phyloP scores from a whole-genome alignment of 2,888 invertebrate genomes.

The Keiferia lycopersicella region DNA sequence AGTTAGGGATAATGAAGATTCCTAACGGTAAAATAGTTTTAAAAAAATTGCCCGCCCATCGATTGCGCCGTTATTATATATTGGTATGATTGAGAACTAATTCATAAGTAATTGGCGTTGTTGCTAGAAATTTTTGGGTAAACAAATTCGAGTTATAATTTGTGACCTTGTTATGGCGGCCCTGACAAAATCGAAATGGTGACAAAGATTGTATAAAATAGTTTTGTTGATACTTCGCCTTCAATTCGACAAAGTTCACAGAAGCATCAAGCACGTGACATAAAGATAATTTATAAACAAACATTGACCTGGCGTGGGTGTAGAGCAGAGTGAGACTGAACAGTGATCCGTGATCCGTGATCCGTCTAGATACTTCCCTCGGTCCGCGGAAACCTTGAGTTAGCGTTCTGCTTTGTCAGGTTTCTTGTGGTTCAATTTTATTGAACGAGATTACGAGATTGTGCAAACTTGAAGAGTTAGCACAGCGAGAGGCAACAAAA shows the following conservation, averaged over 20 bases:
- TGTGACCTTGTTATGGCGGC: not conserved
- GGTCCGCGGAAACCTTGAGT: constrained; percentile 3
- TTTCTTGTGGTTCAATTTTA: constrained; percentile 3
- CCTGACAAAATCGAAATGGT: not conserved
- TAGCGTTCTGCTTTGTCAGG: constrained; percentile 1
- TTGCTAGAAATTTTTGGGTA: not conserved
- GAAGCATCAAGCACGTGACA: not conserved
- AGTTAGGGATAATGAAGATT: no score
- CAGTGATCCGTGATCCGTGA: not conserved
- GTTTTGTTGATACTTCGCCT: not conserved
- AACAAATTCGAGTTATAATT: not conserved
- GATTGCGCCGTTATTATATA: no score
- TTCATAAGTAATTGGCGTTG: not conserved
- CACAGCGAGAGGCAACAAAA: not conserved
- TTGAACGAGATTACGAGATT: constrained; percentile 2
- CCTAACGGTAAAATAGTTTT: no score
- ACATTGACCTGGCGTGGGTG: not conserved
- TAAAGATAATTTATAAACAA: not conserved
- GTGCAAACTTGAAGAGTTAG: not conserved
- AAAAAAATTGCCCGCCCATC: no score
- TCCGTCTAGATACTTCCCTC: not conserved
- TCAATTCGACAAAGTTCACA: not conserved
- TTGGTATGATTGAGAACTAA: not conserved
- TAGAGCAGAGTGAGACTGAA: no score
- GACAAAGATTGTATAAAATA: not conserved